Evolutionary conservation across 1,140 invertebrate genomes (phyloP), one percentile per base, ranked within the genome.

Genomic region (Lepidurus packardi): DNA sequence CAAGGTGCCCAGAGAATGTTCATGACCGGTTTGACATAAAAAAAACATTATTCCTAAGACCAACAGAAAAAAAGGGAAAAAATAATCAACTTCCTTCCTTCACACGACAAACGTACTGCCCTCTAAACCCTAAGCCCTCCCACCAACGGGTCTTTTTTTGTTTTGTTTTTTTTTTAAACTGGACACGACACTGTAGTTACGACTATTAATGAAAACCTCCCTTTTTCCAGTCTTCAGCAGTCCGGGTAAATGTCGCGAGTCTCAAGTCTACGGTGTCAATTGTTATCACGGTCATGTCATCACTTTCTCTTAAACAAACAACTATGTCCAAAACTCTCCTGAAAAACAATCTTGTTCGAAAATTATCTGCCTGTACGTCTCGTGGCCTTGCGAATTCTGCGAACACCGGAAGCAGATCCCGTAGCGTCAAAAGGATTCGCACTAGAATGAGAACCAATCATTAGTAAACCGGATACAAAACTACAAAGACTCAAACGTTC

Each of bases 1-100:
- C 53, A 65, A 65, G 53, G 53, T 65, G 53, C 53, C 53, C 53
- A 65, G 53, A 65, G 53, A 65, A 65, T 65, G 53, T 65, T 65
- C 53, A 65, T 65, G 53, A 65, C 53, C 53, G 53, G 53, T 65
- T 65, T 65, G 9, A 65, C 53, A 16, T 65, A 65, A 65, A n/a
- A 65, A 65, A 65, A 65, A 65, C 16, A 65, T 21, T 65, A 65
- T 16, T 21, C 45, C 53, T 65, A 65, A 65, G 53, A 13, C 16
- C 16, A 13, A 65, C 45, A 47, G 10, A 47, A 13, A 65, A 65
- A 65, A 65, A 21, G 45, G 6, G 8, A 65, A 65, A 21, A 21
- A 65, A 11, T n/a, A 65, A 65, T 21, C 16, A 9, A n/a, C 53
- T 13, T 65, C 53, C 21, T 16, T 21, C 21, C 53, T 7, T 21